phyloP scores from a whole-genome alignment of 30 jellyfish, hydroid and myxozoan genomes.

The Chrysaora quinquecirrha region DNA sequence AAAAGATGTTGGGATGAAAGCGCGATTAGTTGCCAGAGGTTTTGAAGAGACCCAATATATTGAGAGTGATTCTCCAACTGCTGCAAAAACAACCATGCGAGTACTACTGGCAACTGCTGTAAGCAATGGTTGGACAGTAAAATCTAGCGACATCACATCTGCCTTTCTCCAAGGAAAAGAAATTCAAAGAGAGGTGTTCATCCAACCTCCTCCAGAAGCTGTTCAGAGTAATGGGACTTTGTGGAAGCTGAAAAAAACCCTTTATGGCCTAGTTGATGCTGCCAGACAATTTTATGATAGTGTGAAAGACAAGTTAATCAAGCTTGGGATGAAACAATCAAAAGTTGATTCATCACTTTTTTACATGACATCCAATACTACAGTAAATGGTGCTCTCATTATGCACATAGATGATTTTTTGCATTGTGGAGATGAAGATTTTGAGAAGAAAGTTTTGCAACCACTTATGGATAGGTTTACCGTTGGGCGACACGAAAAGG shows the following conservation, averaged over 20 bases:
- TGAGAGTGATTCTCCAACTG: conserved; percentile 19
- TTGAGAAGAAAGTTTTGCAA: neutral
- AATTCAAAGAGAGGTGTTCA: conserved; percentile 47
- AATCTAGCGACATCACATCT: conserved; percentile 48
- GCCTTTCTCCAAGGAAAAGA: conserved; percentile 71
- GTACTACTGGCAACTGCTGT: neutral
- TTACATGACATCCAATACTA: neutral
- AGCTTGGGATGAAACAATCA: conserved; percentile 16
- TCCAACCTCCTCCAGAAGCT: conserved; percentile 61
- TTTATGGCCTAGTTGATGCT: conserved; percentile 60
- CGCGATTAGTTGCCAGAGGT: neutral
- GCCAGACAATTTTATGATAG: conserved; percentile 16
- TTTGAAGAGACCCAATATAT: conserved; percentile 1
- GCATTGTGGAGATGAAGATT: conserved; percentile 17
- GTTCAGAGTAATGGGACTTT: neutral
- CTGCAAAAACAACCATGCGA: conserved; percentile 22
- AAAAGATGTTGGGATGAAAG: neutral
- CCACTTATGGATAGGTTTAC: conserved; percentile 4
- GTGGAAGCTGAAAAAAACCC: conserved; percentile 38
- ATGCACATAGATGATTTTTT: conserved; percentile 40
- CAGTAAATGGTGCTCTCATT: neutral
- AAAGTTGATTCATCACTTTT: conserved; percentile 39
- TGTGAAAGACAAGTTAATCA: conserved; percentile 21
- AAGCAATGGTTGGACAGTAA: conserved; percentile 7
- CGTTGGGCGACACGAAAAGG: conserved; percentile 5